A percentile compares a stretch with the other conserved stretches of the same genome.
phyloP scores from a whole-genome alignment of 1,140 invertebrate genomes.

The Thaumetopoea pityocampa region DNA sequence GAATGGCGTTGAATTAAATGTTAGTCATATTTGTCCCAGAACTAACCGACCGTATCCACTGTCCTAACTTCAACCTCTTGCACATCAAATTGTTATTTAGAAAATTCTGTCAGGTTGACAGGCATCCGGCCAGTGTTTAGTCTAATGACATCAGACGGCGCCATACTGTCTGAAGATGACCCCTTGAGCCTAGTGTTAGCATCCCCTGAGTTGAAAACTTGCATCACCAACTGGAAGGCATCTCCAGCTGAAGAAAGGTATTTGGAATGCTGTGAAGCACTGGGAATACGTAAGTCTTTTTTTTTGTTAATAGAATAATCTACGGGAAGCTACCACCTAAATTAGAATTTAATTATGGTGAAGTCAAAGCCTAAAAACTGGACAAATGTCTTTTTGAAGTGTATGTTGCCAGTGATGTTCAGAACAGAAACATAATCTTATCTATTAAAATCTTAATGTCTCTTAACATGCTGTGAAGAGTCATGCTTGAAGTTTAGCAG shows the following conservation, averaged over 20 bases:
- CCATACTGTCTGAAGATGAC: conserved; percentile 80
- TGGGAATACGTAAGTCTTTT: conserved; percentile 72
- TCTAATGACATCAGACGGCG: conserved; percentile 81
- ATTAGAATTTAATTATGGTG: no score
- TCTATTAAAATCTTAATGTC: no score
- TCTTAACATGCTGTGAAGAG: no score
- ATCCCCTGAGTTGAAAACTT: conserved; percentile 77
- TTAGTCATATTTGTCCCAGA: background rate
- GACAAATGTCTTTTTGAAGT: background rate
- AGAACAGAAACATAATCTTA: no score
- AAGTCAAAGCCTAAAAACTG: no score
- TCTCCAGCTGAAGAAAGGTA: conserved; percentile 79
- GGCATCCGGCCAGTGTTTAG: conserved; percentile 79
- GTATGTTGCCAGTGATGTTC: no score
- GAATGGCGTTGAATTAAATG: no score
- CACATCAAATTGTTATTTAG: background rate
- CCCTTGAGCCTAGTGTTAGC: conserved; percentile 77
- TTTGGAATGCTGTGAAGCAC: conserved; percentile 78
- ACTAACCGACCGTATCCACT: no score
- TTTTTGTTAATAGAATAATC: no score
- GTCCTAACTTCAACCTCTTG: background rate
- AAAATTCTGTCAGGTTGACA: conserved; percentile 74
- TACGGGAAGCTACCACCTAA: no score
- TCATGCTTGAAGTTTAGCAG: no score
- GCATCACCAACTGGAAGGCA: conserved; percentile 79